Percentiles rank a stretch among this genome's conserved stretches.
Evolutionary conservation across 2,888 invertebrate species (phyloP).

Genomic region (Vandiemenella viatica): DNA sequence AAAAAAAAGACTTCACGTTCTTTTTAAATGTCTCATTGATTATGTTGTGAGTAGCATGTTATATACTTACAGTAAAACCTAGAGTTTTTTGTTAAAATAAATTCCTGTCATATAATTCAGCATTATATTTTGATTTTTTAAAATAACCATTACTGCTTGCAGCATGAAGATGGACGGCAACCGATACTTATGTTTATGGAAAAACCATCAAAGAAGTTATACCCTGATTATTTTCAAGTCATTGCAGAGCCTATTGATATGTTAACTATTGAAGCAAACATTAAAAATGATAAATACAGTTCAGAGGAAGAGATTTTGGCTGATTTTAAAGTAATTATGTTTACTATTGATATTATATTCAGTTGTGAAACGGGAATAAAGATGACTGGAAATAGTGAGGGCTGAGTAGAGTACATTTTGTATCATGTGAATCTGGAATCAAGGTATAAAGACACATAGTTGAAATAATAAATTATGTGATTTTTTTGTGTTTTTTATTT

Average conservation of each 20-base stretch:
- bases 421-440: too few species aligned
- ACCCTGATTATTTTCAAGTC: conserved; percentile 76
- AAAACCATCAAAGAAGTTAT: conserved; percentile 85
- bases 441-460: too few species aligned
- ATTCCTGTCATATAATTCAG: too few species aligned
- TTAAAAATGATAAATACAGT: conserved; percentile 52
- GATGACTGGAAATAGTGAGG: neutral
- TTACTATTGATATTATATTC: too few species aligned
- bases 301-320: conserved; percentile 41
- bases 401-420: too few species aligned
- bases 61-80: conserved; percentile 5
- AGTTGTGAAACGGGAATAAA: neutral
- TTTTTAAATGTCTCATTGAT: conserved; percentile 62
- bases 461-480: too few species aligned
- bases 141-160: conserved; percentile 18
- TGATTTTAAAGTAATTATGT: conserved; percentile 38
- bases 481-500: too few species aligned
- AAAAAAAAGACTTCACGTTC: conserved; percentile 62
- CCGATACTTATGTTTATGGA: conserved; percentile 90
- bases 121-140: too few species aligned
- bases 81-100: too few species aligned
- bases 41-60: conserved; percentile 38
- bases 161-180: conserved; percentile 63
- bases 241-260: conserved; percentile 90
- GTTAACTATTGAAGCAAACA: conserved; percentile 82